Base-by-base conservation (phyloP, 1,140 invertebrate genomes). In the Drosophila tani region DNA sequence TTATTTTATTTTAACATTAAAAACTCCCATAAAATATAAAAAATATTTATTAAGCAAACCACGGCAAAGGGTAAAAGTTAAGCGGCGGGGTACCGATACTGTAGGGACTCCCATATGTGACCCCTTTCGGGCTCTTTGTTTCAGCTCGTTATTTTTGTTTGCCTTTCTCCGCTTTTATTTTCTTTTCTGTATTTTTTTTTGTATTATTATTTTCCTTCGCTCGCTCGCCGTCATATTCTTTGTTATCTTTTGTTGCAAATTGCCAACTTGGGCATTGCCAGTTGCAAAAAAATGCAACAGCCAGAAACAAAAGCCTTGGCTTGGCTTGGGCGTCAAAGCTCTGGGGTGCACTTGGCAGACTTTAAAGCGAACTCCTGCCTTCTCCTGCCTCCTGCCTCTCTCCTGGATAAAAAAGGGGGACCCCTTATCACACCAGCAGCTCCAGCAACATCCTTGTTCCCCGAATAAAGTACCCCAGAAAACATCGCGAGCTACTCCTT, bases 311-410 rank as follows among this genome's bases (percentile, higher is more conserved):
- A 83, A 62, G 81, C 83, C 71, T 63, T 53, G 84, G 71, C 83
- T 81, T 81, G 64, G 81, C 84, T 65, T 47, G 63, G 80, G 83
- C 83, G 83, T 88, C 81, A 90, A 81, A 81, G 77, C 84, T 87
- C 84, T 87, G 84, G 84, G 84, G 84, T 87, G 84, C 84, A 87
- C 84, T 87, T 87, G 81, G 73, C 84, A 82, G 81, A 83, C 81
- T 83, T 71, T 65, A 81, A 77, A 68, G 49, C 75, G 12, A 27
- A 12, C 41, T 12, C 3, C 32, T n/a, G 6, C 47, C 32, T 41
- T 3, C 35, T 38, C 24, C 59, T 8, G 5, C 21, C 1, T 2
- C 21, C 21, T 21, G 27, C n/a, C n/a, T 9, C 8, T 11, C 32
- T 35, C 9, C 32, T 0, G 32, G 3, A 35, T 35, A 14, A 15